Conservation (phyloP, 2,113 vertebrate species). For the Albula glossodonta region DNA sequence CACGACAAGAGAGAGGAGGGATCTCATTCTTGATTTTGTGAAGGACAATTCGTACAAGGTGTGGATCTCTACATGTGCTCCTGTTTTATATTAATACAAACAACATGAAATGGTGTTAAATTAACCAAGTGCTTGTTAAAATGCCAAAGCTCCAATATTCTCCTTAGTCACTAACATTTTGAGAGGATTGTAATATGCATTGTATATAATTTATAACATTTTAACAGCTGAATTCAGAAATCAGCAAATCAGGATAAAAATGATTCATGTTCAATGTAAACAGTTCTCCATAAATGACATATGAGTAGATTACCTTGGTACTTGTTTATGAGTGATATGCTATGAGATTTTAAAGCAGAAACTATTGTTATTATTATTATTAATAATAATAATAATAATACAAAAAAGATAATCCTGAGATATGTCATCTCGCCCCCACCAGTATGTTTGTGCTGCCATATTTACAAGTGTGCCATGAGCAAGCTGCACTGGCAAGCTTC, state of each 20-base stretch:
- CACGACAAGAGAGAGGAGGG: slow-evolving; percentile 91
- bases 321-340: not conserved
- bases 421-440: too few species aligned
- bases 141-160: too few species aligned
- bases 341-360: not conserved
- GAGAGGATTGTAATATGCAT: not conserved
- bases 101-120: not conserved
- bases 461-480: too few species aligned
- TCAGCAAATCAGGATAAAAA: not conserved
- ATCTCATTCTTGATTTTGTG: slow-evolving; percentile 87
- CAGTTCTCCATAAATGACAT: not conserved
- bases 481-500: too few species aligned
- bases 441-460: too few species aligned
- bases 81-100: not conserved
- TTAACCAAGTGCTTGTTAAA: not conserved
- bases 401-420: not conserved
- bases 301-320: not conserved
- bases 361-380: not conserved
- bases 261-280: not conserved
- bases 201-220: not conserved
- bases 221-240: not conserved
- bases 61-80: not conserved
- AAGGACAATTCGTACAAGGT: slow-evolving; percentile 92
- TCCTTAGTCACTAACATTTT: too few species aligned
- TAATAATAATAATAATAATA: too few species aligned